Evolutionary conservation across 64 coral and sea anemone species (phyloP), one percentile per base, ranked within the genome.

Genomic region (Anthopleura sola): DNA sequence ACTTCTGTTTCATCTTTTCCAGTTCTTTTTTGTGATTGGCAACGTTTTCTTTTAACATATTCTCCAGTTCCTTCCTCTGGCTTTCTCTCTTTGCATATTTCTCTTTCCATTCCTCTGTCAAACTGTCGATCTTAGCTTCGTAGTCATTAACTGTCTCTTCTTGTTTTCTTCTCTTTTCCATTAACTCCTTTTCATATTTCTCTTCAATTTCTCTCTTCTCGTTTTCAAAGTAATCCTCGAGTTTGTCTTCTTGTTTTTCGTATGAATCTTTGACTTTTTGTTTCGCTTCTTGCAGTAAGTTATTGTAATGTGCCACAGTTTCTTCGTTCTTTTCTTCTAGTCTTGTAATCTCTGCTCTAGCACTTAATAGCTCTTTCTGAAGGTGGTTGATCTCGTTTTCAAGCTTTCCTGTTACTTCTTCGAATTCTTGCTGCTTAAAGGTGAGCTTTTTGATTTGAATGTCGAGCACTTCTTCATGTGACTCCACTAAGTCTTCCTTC

Each of bases 41-140:
- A 3, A 48, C 2, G 18, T 3, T 20, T 60, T 83, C 82, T 54
- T 83, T 54, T 6, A 56, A 9, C 3, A 20, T 26, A n/a, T 58
- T 56, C 2, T 54, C 39, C 17, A 83, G 8, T 6, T 56, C 32
- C 12, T 83, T 83, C 13, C 34, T 60, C 14, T 83, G 28, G 13
- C 4, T 83, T 33, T 83, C 36, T 36, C 18, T 60, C 21, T 33
- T 83, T 60, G 15, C 19, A 37, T 49, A 53, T 71, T 85, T 81
- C 13, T 86, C 84, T 51, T 91, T 75, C 76, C 39, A 68, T 7
- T 85, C 78, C 4, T 91, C 83, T 44, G 55, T 86, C 24, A 91
- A 26, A 5, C 21, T 33, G 20, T 79, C 53, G 11, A 86, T 85
- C 49, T 91, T 85, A 16, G 78, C 55, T 81, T 91, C 85, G 57